Evolutionary conservation across 2,888 invertebrate genomes (phyloP).

Genomic region (Spialia ferax): DNA sequence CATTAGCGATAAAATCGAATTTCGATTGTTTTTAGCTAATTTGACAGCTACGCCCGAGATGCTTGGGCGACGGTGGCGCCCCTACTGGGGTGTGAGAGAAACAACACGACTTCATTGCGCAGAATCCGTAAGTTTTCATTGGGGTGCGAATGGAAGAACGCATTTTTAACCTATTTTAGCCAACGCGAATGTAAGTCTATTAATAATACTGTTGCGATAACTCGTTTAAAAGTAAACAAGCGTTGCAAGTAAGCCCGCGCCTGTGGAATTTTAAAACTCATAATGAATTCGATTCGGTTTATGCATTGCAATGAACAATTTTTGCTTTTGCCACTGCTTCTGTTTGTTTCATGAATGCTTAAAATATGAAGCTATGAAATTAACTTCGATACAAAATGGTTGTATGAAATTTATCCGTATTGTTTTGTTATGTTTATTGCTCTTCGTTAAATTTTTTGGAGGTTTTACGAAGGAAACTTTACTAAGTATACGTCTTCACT

Average conservation of each 20-base stretch:
- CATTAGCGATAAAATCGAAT: constrained; percentile 15
- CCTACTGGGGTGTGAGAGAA: constrained; percentile 67
- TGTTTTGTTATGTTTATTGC: too few relatives aligned
- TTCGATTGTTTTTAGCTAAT: constrained; percentile 47
- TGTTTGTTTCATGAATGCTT: not conserved
- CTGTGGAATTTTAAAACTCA: constrained; percentile 6
- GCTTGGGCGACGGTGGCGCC: constrained; percentile 76
- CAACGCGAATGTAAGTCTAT: constrained; percentile 24
- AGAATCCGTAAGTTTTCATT: constrained; percentile 59
- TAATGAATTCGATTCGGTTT: constrained; percentile 10
- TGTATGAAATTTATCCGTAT: not conserved
- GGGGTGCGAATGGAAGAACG: constrained; percentile 21
- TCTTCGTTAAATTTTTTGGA: too few relatives aligned
- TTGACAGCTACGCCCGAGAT: constrained; percentile 82
- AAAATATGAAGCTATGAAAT: not conserved
- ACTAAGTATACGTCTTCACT: too few relatives aligned
- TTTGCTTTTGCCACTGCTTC: constrained; percentile 3
- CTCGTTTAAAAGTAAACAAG: constrained; percentile 17
- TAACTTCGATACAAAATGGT: not conserved
- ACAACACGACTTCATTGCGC: constrained; percentile 65
- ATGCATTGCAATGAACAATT: not conserved
- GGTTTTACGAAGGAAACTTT: too few relatives aligned
- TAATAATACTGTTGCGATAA: constrained; percentile 26
- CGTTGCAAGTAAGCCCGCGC: not conserved
- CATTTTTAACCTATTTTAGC: constrained; percentile 23